These are phyloP conservation scores for Rotaria macrura DNA, from an alignment of 2,888 invertebrate species.

Conservation along the genomic window DNA sequence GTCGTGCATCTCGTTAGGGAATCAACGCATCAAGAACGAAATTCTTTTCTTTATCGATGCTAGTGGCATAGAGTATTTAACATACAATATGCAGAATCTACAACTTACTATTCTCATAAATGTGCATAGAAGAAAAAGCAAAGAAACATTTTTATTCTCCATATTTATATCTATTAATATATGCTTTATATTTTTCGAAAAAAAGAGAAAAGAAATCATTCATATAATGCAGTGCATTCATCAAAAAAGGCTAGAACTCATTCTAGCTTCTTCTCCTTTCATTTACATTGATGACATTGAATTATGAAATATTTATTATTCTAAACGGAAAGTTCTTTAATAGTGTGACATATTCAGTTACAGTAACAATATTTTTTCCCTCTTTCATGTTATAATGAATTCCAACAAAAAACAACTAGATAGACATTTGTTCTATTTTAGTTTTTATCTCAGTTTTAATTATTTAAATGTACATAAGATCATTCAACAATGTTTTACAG, in stretches of 20 bases:
- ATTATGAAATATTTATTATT: not conserved
- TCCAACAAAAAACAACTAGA: too few relatives aligned
- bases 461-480: too few relatives aligned
- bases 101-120: not conserved
- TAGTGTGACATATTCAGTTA: not conserved
- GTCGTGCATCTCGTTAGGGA: not conserved
- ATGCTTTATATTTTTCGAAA: not conserved
- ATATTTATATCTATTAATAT: too few relatives aligned
- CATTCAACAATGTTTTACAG: too few relatives aligned
- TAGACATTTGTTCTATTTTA: too few relatives aligned
- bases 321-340: not conserved
- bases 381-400: too few relatives aligned
- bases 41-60: not conserved
- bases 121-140: not conserved
- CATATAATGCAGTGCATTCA: not conserved
- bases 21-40: not conserved
- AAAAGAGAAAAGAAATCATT: not conserved
- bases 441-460: too few relatives aligned
- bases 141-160: not conserved
- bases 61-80: not conserved
- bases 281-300: not conserved
- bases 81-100: not conserved
- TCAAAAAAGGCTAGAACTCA: not conserved
- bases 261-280: not conserved
- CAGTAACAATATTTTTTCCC: not conserved